Evolutionary conservation across 1,140 invertebrate species (phyloP).

Genomic region (Parapsyche elsis): DNA sequence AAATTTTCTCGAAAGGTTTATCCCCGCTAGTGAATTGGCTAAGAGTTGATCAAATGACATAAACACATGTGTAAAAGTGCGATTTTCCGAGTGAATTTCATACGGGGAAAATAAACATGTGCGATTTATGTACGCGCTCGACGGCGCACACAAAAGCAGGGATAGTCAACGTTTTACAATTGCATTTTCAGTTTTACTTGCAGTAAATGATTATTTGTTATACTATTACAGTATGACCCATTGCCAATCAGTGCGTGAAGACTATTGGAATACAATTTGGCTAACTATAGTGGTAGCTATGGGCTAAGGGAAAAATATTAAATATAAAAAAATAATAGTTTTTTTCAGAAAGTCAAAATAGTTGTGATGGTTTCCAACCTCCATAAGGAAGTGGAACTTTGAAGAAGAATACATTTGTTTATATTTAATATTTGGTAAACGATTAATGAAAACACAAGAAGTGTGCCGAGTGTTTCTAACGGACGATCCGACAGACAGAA

Average conservation of each 20-base stretch:
- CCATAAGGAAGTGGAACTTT: too few species aligned
- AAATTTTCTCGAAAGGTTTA: background rate
- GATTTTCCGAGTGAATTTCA: background rate
- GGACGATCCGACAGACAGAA: too few species aligned
- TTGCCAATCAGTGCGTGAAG: background rate
- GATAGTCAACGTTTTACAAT: slow-evolving; percentile 4
- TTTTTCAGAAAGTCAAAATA: background rate
- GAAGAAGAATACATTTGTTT: too few species aligned
- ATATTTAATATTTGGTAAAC: too few species aligned
- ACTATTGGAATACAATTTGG: background rate
- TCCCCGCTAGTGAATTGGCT: background rate
- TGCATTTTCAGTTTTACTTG: too few species aligned
- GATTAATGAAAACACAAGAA: too few species aligned
- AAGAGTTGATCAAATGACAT: background rate
- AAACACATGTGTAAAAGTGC: background rate
- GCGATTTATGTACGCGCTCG: slow-evolving; percentile 7
- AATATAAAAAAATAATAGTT: background rate
- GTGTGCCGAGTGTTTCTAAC: too few species aligned
- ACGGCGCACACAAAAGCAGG: background rate
- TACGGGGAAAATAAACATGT: background rate
- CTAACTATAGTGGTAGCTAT: too few species aligned
- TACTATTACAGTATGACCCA: background rate
- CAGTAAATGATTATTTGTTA: background rate
- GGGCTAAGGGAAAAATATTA: background rate
- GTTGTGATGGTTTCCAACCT: too few species aligned